Evolutionary conservation across 2,113 vertebrate genomes (phyloP).

Genomic region (Panurus biarmicus): DNA sequence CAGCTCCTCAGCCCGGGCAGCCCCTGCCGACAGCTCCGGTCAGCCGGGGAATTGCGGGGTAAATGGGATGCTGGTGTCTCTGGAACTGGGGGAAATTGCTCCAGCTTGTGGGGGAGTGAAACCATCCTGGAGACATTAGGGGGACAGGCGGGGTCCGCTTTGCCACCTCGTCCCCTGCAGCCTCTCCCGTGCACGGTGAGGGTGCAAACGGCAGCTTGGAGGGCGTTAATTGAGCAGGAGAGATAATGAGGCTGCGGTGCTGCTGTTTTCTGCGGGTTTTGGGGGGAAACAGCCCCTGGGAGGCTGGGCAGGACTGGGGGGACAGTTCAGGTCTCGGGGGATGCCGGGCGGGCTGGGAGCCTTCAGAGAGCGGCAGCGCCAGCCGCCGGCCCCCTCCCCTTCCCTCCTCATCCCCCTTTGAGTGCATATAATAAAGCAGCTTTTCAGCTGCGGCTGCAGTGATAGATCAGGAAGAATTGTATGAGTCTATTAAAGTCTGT

Average conservation of each 20-base stretch:
- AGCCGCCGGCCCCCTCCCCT: conserved; percentile 17
- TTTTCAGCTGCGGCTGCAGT: conserved; percentile 60
- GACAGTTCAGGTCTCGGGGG: neutral
- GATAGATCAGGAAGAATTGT: conserved; percentile 61
- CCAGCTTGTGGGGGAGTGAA: neutral
- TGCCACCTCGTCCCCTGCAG: neutral
- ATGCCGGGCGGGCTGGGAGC: neutral
- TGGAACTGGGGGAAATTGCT: neutral
- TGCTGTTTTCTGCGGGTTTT: neutral
- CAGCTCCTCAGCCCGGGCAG: neutral
- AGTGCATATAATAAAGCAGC: conserved; percentile 39
- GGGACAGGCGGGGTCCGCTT: neutral
- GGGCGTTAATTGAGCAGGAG: neutral
- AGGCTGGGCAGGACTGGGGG: neutral
- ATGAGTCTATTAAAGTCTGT: conserved; percentile 69
- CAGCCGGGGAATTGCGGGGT: fast-evolving
- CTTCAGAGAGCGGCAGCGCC: neutral
- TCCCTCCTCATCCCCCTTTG: conserved; percentile 31
- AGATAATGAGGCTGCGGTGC: neutral
- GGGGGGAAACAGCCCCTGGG: neutral
- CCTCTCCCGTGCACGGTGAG: neutral
- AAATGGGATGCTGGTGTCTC: neutral
- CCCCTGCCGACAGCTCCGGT: neutral
- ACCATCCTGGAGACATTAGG: fast-evolving
- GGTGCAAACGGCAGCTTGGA: neutral